A percentile compares a stretch with the other conserved stretches of the same genome.
Evolutionary conservation across 1,140 invertebrate species (phyloP).

Genomic region (Magallana ariakensis): DNA sequence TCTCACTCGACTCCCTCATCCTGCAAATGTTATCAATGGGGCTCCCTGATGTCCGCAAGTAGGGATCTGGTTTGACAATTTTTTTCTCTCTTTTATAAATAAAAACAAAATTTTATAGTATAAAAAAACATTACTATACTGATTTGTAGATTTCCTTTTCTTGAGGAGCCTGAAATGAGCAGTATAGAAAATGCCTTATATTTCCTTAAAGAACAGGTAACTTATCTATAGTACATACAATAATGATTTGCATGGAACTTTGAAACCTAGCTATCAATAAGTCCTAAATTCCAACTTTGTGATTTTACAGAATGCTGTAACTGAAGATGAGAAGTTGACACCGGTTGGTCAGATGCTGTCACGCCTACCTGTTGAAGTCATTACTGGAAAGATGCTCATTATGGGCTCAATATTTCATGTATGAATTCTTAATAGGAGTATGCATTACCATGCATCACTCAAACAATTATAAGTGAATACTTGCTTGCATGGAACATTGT

Average conservation of each 20-base stretch:
- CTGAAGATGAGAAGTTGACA: slow-evolving; percentile 92
- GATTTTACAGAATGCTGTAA: slow-evolving; percentile 88
- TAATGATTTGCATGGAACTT: neutral
- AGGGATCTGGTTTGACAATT: slow-evolving; percentile 14
- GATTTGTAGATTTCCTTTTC: slow-evolving; percentile 91
- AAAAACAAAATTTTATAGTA: neutral
- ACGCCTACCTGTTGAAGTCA: slow-evolving; percentile 95
- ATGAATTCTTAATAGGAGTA: slow-evolving; percentile 40
- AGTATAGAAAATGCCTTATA: slow-evolving; percentile 92
- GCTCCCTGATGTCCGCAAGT: slow-evolving; percentile 89
- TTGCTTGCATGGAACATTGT: too few relatives aligned
- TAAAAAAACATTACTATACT: neutral
- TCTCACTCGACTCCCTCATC: slow-evolving; percentile 94
- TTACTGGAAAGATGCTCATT: slow-evolving; percentile 97
- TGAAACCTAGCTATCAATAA: too few relatives aligned
- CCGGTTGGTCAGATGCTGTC: slow-evolving; percentile 92
- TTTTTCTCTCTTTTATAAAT: too few relatives aligned
- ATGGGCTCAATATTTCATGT: slow-evolving; percentile 91
- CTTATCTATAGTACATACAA: slow-evolving; percentile 57
- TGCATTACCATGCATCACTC: too few relatives aligned
- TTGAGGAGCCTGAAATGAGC: slow-evolving; percentile 90
- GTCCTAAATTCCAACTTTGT: slow-evolving; percentile 13
- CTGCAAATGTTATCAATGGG: slow-evolving; percentile 98
- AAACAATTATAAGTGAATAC: too few relatives aligned
- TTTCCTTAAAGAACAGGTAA: slow-evolving; percentile 88